These are phyloP conservation scores for Drosophila subpulchrella DNA, from an alignment of 1,140 invertebrate genomes.

Conservation along the genomic window DNA sequence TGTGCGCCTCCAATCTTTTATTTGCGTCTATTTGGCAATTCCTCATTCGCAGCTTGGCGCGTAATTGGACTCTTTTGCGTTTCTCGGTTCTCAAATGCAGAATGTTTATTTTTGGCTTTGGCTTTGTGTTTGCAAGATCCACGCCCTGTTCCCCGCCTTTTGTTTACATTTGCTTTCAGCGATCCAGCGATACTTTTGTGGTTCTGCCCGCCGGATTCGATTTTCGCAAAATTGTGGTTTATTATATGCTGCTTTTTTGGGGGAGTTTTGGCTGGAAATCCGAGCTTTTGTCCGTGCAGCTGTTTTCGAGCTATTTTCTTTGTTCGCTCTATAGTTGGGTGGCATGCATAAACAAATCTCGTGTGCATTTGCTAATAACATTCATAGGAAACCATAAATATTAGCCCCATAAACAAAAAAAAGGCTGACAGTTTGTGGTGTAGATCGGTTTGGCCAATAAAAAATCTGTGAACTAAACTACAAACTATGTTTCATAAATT, in stretches of 20 bases:
- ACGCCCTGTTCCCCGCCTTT: constrained; percentile 39
- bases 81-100: constrained; percentile 38
- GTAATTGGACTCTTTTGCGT: constrained; percentile 69
- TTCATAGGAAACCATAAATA: constrained; percentile 45
- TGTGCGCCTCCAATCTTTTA: neutral
- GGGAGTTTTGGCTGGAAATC: constrained; percentile 57
- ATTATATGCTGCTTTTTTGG: constrained; percentile 26
- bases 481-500: too few relatives aligned
- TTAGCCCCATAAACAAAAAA: neutral
- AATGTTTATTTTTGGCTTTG: constrained; percentile 76
- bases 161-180: constrained; percentile 65
- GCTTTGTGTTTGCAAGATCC: constrained; percentile 33
- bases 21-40: constrained; percentile 65
- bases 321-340: constrained; percentile 22
- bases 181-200: constrained; percentile 27
- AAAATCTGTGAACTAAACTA: too few relatives aligned
- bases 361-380: constrained; percentile 7
- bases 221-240: constrained; percentile 67
- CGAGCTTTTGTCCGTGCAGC: constrained; percentile 62
- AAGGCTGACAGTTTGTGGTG: neutral
- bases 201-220: constrained; percentile 16
- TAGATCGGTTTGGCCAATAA: neutral
- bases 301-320: constrained; percentile 28
- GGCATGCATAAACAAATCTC: constrained; percentile 18
- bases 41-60: constrained; percentile 24